Conservation (phyloP, 2,113 vertebrate species). For the Cebidichthys violaceus region DNA sequence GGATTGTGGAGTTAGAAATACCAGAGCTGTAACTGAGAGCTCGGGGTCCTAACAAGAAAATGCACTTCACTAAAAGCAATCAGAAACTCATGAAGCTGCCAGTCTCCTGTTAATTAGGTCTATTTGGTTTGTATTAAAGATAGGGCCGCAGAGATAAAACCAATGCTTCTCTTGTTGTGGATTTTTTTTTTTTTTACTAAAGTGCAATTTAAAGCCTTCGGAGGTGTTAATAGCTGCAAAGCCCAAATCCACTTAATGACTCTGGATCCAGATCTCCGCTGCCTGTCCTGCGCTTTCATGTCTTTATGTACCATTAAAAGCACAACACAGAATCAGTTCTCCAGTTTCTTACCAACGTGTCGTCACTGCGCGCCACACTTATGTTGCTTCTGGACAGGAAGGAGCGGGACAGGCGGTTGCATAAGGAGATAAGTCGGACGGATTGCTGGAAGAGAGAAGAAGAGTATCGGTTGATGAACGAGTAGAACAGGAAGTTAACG, state of each 20-base stretch:
- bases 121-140: not conserved
- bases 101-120: constrained; percentile 5
- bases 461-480: not conserved
- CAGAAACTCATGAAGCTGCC: constrained; percentile 21
- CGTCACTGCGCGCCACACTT: constrained; percentile 95
- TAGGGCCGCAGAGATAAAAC: not conserved
- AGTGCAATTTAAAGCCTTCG: constrained; percentile 1
- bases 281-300: not conserved
- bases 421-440: constrained; percentile 97
- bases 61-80: constrained; percentile 12
- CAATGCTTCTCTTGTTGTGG: not conserved
- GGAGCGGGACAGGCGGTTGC: constrained; percentile 98
- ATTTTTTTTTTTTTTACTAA: constrained; percentile 5
- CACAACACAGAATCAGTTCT: not conserved
- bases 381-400: constrained; percentile 99
- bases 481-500: not conserved
- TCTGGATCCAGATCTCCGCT: not conserved
- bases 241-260: not conserved
- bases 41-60: not conserved
- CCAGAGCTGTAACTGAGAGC: constrained; percentile 41
- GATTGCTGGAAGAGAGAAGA: constrained; percentile 89
- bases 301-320: not conserved
- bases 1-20: constrained; percentile 31
- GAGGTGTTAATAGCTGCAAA: not conserved
- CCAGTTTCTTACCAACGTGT: constrained; percentile 92